A percentile compares a stretch with the other conserved stretches of the same genome.
Conservation (phyloP, 2,888 invertebrate genomes). For the Epinotia ramella region DNA sequence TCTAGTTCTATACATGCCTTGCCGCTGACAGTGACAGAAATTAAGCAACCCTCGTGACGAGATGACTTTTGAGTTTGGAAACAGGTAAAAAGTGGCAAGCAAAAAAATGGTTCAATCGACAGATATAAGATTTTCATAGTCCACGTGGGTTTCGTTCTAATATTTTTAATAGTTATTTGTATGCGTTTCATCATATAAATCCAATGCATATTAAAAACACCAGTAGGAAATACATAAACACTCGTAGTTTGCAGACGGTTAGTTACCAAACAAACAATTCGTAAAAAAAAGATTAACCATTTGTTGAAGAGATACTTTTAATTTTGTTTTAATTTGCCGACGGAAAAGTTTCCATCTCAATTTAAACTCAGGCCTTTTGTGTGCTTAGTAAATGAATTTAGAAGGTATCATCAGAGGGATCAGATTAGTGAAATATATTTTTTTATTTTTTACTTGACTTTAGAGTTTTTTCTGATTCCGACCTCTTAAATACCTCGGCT, state of each 20-base stretch:
- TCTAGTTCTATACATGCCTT: not conserved
- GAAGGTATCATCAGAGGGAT: too few species aligned
- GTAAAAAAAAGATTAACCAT: not conserved
- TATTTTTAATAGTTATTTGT: not conserved
- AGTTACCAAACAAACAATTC: not conserved
- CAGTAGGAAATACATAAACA: not conserved
- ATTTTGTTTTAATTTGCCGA: not conserved
- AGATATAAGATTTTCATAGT: not conserved
- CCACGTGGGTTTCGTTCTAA: not conserved
- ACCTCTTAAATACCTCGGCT: too few species aligned
- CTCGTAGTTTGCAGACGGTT: too few species aligned
- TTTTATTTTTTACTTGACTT: too few species aligned
- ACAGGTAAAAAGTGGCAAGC: not conserved
- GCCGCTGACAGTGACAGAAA: not conserved
- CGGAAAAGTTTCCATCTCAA: not conserved
- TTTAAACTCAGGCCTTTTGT: too few species aligned
- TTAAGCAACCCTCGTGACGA: not conserved
- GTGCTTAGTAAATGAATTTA: too few species aligned
- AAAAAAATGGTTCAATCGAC: not conserved
- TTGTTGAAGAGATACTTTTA: not conserved
- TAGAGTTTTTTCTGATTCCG: too few species aligned
- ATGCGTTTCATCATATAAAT: not conserved
- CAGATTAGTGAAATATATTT: too few species aligned
- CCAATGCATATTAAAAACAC: not conserved
- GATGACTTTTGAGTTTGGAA: not conserved